phyloP scores from a whole-genome alignment of 2,888 invertebrate genomes.

The Anoncus sp. region DNA sequence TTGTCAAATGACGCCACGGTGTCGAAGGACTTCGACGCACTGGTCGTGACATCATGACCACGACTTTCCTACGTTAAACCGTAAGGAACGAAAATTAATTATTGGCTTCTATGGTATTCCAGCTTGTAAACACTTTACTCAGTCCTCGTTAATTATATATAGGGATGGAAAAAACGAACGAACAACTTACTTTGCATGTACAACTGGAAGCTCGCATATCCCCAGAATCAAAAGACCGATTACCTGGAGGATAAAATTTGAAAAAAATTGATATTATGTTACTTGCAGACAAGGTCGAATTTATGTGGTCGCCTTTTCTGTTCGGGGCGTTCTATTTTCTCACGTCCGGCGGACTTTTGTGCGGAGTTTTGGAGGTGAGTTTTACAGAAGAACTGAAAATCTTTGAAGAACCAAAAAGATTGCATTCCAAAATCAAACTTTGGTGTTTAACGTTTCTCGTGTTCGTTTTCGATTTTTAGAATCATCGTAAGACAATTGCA shows the following conservation, averaged over 20 bases:
- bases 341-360: no score
- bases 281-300: no score
- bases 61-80: conserved; percentile 69
- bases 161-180: background rate
- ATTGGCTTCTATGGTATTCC: background rate
- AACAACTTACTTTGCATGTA: conserved; percentile 70
- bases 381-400: no score
- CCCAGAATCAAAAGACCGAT: conserved; percentile 63
- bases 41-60: conserved; percentile 74
- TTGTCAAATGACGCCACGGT: conserved; percentile 62
- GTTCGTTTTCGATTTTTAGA: no score
- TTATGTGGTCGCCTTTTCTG: no score
- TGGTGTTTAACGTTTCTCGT: no score
- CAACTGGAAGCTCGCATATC: conserved; percentile 71
- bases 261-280: background rate
- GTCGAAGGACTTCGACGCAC: conserved; percentile 71
- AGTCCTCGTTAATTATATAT: background rate
- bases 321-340: no score
- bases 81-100: background rate
- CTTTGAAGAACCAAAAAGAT: no score
- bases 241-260: conserved; percentile 23
- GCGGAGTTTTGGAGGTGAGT: no score
- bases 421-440: no score
- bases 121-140: no score
- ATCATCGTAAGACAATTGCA: no score